Percentiles rank a stretch among this genome's conserved stretches.
phyloP scores from a whole-genome alignment of 2,797 vertebrate species.

The Vultur gryphus region DNA sequence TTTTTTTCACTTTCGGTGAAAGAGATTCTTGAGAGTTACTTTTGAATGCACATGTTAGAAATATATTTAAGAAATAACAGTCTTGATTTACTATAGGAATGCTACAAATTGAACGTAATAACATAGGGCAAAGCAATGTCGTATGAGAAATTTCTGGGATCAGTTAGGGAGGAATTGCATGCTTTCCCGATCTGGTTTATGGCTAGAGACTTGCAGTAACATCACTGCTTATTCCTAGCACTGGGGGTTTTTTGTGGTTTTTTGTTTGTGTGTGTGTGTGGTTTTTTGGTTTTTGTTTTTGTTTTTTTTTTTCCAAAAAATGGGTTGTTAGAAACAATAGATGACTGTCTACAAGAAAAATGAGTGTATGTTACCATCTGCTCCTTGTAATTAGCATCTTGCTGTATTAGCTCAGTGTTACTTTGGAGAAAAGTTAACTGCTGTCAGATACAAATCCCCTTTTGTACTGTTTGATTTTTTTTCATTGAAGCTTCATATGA shows the following conservation, averaged over 20 bases:
- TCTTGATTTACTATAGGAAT: neutral
- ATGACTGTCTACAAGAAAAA: neutral
- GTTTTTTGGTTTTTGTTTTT: too few species aligned
- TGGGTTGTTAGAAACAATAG: neutral
- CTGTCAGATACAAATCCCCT: neutral
- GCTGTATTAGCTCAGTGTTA: neutral
- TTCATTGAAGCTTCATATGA: accelerated
- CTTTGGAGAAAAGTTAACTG: accelerated
- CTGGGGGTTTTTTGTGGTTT: too few species aligned
- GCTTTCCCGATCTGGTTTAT: neutral
- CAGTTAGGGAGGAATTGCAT: accelerated
- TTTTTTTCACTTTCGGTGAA: neutral
- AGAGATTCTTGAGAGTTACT: neutral
- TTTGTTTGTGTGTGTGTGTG: too few species aligned
- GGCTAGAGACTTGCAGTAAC: accelerated
- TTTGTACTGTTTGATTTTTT: neutral
- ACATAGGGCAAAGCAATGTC: accelerated
- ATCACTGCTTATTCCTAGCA: neutral
- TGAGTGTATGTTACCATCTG: neutral
- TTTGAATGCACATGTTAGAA: neutral
- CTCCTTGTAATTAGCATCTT: accelerated
- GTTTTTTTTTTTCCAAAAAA: neutral
- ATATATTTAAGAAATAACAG: neutral
- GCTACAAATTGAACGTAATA: accelerated
- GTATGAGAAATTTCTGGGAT: accelerated